phyloP scores from a whole-genome alignment of 2,113 vertebrate genomes.

The Cololabis saira region DNA sequence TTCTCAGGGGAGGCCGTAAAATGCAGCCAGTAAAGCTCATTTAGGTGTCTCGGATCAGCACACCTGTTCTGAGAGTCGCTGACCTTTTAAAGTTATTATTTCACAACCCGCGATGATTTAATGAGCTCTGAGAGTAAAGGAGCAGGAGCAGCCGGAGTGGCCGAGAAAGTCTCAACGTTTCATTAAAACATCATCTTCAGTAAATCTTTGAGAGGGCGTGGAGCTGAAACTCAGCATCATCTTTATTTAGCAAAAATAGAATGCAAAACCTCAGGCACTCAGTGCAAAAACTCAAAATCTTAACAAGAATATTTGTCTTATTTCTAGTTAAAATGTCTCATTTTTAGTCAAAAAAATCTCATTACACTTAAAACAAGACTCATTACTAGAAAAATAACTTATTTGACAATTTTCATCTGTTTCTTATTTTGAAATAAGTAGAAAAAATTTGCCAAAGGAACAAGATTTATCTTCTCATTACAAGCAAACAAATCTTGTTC shows the following conservation, averaged over 20 bases:
- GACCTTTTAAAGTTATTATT: conserved; percentile 63
- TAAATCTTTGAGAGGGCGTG: conserved; percentile 14
- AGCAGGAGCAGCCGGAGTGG: conserved; percentile 11
- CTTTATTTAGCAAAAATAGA: conserved; percentile 3
- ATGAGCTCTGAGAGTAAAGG: conserved; percentile 53
- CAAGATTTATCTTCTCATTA: no score
- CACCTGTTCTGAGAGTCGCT: conserved; percentile 33
- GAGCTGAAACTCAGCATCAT: conserved; percentile 25
- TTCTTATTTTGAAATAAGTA: no score
- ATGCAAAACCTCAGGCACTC: neutral
- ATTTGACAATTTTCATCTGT: no score
- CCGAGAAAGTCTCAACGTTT: conserved; percentile 16
- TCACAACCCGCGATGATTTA: conserved; percentile 51
- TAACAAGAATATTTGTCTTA: no score
- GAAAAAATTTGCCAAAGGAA: no score
- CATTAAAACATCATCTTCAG: conserved; percentile 33
- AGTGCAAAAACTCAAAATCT: no score
- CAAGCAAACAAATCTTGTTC: no score
- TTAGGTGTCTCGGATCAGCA: conserved; percentile 37
- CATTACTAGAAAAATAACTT: no score
- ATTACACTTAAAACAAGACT: no score
- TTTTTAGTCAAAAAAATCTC: no score
- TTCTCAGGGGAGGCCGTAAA: conserved; percentile 11
- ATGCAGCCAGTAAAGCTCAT: conserved; percentile 38
- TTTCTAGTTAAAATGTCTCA: no score